Conservation (phyloP, 1,140 invertebrate species). For the Micrasema minimum region DNA sequence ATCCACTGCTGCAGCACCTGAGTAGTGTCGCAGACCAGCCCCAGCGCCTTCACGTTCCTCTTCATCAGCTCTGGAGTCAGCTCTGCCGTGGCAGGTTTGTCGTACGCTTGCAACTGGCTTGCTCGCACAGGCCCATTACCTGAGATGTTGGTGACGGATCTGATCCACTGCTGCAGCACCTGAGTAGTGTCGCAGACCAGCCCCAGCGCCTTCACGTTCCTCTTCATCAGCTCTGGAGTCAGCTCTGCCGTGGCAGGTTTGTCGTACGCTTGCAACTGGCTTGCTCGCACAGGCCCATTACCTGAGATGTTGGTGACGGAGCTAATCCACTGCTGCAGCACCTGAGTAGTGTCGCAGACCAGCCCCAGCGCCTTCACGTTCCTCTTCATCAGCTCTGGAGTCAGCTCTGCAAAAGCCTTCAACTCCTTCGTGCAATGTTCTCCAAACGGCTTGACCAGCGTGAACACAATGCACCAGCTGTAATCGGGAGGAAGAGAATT, state of each 20-base stretch:
- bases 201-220: neutral
- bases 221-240: neutral
- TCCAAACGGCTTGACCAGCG: neutral
- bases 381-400: slow-evolving; percentile 7
- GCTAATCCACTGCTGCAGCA: slow-evolving; percentile 5
- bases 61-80: no score
- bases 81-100: no score
- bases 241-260: neutral
- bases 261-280: neutral
- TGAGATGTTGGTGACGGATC: neutral
- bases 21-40: no score
- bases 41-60: no score
- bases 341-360: neutral
- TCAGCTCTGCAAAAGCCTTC: neutral
- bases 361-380: slow-evolving; percentile 6
- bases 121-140: neutral
- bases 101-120: no score
- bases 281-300: no score
- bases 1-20: no score
- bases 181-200: neutral
- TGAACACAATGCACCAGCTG: slow-evolving; percentile 9
- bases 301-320: neutral
- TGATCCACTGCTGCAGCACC: neutral
- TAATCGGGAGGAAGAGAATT: neutral
- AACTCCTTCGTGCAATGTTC: neutral